Conservation (phyloP, 2,797 vertebrate species). For the Ptychadena robeensis region DNA sequence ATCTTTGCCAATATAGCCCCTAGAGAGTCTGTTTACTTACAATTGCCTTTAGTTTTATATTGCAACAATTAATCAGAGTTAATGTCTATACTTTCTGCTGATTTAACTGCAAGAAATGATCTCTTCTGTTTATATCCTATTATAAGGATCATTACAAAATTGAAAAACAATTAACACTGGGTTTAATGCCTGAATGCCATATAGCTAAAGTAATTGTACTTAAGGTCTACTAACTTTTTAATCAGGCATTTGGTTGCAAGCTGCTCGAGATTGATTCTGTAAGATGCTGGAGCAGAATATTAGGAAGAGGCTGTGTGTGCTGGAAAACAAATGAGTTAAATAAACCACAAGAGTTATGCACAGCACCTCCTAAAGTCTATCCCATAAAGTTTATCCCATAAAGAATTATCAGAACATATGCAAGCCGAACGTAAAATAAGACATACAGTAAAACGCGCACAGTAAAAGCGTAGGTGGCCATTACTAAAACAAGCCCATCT, state of each 20-base stretch:
- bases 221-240: slow-evolving; percentile 86
- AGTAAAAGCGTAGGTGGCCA: not conserved
- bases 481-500: slow-evolving; percentile 4
- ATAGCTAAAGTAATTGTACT: slow-evolving; percentile 82
- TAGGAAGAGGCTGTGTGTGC: slow-evolving; percentile 74
- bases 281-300: slow-evolving; percentile 71
- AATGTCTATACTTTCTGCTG: slow-evolving; percentile 80
- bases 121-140: slow-evolving; percentile 79
- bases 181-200: slow-evolving; percentile 79
- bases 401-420: slow-evolving; percentile 12
- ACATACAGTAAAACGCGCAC: not conserved
- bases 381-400: not conserved
- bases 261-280: slow-evolving; percentile 77
- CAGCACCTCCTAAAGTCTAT: slow-evolving; percentile 2
- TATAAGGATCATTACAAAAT: slow-evolving; percentile 81
- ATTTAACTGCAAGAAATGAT: slow-evolving; percentile 81
- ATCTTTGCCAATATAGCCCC: slow-evolving; percentile 44
- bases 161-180: slow-evolving; percentile 81
- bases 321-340: slow-evolving; percentile 72
- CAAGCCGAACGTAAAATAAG: not conserved
- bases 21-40: slow-evolving; percentile 65
- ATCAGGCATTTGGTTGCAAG: slow-evolving; percentile 84
- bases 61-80: slow-evolving; percentile 74
- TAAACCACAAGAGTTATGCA: slow-evolving; percentile 64
- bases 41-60: slow-evolving; percentile 74